phyloP scores from a whole-genome alignment of 2,888 invertebrate genomes.

The Neuroscelio doddi region DNA sequence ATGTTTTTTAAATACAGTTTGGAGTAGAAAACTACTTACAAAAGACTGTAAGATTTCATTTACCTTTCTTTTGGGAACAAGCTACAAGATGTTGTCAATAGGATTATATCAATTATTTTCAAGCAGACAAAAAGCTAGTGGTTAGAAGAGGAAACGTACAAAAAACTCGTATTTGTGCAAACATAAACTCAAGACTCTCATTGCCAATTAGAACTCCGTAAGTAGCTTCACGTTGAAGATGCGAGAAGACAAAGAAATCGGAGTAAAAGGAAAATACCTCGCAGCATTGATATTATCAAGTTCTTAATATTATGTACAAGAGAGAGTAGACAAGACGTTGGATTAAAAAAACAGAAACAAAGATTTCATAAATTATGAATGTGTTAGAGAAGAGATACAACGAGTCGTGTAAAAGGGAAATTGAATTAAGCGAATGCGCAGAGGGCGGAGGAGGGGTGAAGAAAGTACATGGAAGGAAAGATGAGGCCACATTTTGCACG shows the following conservation, averaged over 20 bases:
- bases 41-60: no score
- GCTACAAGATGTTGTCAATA: background rate
- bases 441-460: conserved; percentile 15
- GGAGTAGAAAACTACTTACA: no score
- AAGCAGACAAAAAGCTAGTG: conserved; percentile 27
- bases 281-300: conserved; percentile 12
- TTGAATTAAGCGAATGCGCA: conserved; percentile 34
- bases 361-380: conserved; percentile 29
- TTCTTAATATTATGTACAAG: conserved; percentile 18
- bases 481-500: conserved; percentile 26
- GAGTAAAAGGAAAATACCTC: conserved; percentile 29
- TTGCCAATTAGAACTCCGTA: conserved; percentile 35
- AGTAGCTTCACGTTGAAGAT: conserved; percentile 18
- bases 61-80: no score
- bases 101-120: conserved; percentile 10
- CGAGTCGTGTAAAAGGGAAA: conserved; percentile 20
- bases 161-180: conserved; percentile 21
- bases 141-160: conserved; percentile 16
- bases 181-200: conserved; percentile 22
- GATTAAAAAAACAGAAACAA: conserved; percentile 1
- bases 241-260: conserved; percentile 23
- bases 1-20: no score
- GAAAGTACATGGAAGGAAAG: conserved; percentile 13
- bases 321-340: conserved; percentile 22
- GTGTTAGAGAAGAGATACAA: conserved; percentile 16